Evolutionary conservation across 2,888 invertebrate species (phyloP).

Genomic region (Nomada goodeniana): DNA sequence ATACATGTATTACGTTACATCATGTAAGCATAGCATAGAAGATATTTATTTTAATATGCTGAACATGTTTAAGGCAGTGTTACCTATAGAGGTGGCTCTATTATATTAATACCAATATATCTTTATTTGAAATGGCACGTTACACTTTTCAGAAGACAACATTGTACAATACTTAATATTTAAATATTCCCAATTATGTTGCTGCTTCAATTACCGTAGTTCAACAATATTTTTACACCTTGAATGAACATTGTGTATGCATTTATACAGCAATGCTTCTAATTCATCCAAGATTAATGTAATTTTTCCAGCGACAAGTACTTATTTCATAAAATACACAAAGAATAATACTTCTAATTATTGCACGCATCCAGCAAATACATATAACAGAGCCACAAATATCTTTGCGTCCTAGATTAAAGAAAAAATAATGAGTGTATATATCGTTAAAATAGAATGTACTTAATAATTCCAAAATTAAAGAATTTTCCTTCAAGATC

Average conservation of each 20-base stretch:
- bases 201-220: constrained; percentile 50
- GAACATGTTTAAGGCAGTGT: constrained; percentile 74
- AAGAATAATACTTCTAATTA: constrained; percentile 45
- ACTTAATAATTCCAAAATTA: constrained; percentile 74
- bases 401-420: constrained; percentile 75
- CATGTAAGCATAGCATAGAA: constrained; percentile 79
- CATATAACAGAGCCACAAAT: constrained; percentile 62
- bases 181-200: constrained; percentile 59
- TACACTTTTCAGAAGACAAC: constrained; percentile 38
- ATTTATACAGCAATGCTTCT: constrained; percentile 45
- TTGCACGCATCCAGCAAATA: constrained; percentile 41
- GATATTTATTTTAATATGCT: constrained; percentile 83
- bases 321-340: constrained; percentile 33
- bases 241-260: constrained; percentile 45
- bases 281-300: constrained; percentile 43
- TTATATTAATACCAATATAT: constrained; percentile 54
- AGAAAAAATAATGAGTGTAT: constrained; percentile 77
- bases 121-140: constrained; percentile 47
- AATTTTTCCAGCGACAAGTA: constrained; percentile 34
- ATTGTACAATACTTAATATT: constrained; percentile 68
- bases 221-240: constrained; percentile 61
- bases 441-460: constrained; percentile 81
- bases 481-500: constrained; percentile 54
- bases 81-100: constrained; percentile 77
- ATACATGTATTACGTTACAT: constrained; percentile 76